phyloP scores from a whole-genome alignment of 2,113 vertebrate genomes.

The Pan troglodytes region NHGRI_mPanTro3-v2.1_pri NC_072398.2:207003001-207003500 shows the following conservation, averaged over 20 bases:
- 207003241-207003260: fast-evolving
- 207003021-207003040: background rate
- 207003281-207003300: too few relatives aligned
- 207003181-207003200: background rate
- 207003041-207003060: background rate
- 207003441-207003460: too few relatives aligned
- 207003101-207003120: background rate
- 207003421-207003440: too few relatives aligned
- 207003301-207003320: too few relatives aligned
- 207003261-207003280: too few relatives aligned
- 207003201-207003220: background rate
- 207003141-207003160: background rate
- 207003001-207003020: background rate
- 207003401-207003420: too few relatives aligned
- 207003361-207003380: too few relatives aligned
- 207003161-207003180: background rate
- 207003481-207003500: too few relatives aligned
- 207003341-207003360: too few relatives aligned
- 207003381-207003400: too few relatives aligned
- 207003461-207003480: too few relatives aligned
- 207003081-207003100: background rate
- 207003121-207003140: background rate
- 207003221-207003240: background rate
- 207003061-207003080: background rate
- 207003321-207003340: too few relatives aligned